phyloP scores from a whole-genome alignment of 2,797 vertebrate genomes.

The Anabacerthia variegaticeps region DNA sequence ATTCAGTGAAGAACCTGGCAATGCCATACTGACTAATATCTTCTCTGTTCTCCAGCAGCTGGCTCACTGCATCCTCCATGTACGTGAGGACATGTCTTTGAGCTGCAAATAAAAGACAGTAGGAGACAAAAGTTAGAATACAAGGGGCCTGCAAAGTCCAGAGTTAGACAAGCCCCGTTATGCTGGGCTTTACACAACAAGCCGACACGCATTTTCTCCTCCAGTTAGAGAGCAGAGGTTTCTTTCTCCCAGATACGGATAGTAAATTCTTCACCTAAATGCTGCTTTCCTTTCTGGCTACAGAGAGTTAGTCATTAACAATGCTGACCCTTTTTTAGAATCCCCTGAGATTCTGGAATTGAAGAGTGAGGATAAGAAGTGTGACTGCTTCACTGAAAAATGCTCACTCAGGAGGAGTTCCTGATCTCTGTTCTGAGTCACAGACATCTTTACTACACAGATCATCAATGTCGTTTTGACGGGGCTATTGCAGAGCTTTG shows the following conservation, averaged over 20 bases:
- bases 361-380: not conserved
- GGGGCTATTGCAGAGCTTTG: not conserved
- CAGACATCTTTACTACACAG: not conserved
- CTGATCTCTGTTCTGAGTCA: not conserved
- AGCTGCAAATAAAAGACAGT: conserved; percentile 75
- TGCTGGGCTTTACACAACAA: not conserved
- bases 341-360: not conserved
- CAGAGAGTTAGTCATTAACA: not conserved
- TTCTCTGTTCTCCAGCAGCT: conserved; percentile 89
- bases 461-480: not conserved
- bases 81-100: conserved; percentile 91
- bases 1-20: conserved; percentile 94
- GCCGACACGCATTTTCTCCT: not conserved
- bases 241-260: not conserved
- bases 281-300: not conserved
- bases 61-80: conserved; percentile 91
- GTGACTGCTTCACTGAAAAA: not conserved
- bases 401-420: not conserved
- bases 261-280: not conserved
- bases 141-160: not conserved
- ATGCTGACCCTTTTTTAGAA: not conserved
- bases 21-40: conserved; percentile 91
- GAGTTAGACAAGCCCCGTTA: not conserved
- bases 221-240: not conserved
- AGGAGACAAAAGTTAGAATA: conserved; percentile 45